These are phyloP conservation scores for Carassius auratus DNA, from an alignment of 2,113 vertebrate species.

Conservation along the genomic window DNA sequence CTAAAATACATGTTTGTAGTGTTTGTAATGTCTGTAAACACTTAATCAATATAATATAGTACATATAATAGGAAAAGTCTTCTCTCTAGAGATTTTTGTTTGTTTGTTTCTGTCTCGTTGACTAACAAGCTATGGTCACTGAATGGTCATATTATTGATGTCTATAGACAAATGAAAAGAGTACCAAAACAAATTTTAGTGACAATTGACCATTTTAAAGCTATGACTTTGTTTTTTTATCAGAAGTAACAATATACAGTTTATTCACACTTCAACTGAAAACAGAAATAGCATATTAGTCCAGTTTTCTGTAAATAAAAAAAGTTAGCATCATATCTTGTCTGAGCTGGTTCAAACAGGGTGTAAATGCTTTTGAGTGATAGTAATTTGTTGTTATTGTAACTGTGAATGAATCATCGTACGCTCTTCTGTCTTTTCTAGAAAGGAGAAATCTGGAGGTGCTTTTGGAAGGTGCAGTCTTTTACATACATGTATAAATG, in stretches of 20 bases:
- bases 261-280: too few species aligned
- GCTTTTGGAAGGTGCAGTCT: constrained; percentile 64
- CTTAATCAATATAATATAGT: background rate
- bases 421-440: constrained; percentile 43
- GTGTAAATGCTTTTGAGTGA: background rate
- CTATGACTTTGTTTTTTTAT: too few species aligned
- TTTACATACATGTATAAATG: background rate
- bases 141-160: background rate
- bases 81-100: background rate
- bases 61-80: background rate
- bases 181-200: too few species aligned
- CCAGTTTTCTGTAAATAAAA: too few species aligned
- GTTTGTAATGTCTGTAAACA: too few species aligned
- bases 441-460: constrained; percentile 64
- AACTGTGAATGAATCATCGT: background rate
- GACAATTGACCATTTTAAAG: too few species aligned
- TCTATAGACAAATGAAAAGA: too few species aligned
- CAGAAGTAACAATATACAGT: too few species aligned
- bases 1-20: too few species aligned
- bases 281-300: too few species aligned
- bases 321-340: background rate
- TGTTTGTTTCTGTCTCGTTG: background rate
- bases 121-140: background rate
- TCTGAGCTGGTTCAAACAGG: background rate
- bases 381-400: background rate